Conservation (phyloP, 2,888 invertebrate species). For the Anoplius nigerrimus region DNA sequence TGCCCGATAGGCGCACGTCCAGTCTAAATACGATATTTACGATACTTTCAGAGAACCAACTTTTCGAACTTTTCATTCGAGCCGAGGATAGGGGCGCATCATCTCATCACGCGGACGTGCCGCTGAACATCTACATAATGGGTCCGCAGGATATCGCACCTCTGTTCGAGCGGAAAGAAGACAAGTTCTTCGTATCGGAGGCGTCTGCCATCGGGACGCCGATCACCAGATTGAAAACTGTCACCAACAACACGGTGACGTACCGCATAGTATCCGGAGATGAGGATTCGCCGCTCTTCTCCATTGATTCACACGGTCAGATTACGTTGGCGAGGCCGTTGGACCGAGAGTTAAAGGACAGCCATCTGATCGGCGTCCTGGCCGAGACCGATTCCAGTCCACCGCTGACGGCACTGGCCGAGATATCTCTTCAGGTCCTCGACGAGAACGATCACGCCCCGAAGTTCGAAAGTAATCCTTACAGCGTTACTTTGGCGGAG, state of each 20-base stretch:
- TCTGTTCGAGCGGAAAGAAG: constrained; percentile 83
- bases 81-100: constrained; percentile 88
- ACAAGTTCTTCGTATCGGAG: constrained; percentile 89
- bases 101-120: constrained; percentile 87
- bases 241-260: constrained; percentile 79
- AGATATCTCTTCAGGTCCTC: constrained; percentile 86
- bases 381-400: constrained; percentile 85
- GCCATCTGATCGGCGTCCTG: constrained; percentile 83
- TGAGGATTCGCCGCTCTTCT: constrained; percentile 81
- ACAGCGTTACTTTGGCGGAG: constrained; percentile 87
- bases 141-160: constrained; percentile 83
- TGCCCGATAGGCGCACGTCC: background rate
- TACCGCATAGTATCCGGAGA: constrained; percentile 80
- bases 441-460: constrained; percentile 95
- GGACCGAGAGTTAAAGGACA: constrained; percentile 84
- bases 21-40: background rate
- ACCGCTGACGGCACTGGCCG: constrained; percentile 82
- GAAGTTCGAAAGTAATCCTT: constrained; percentile 89
- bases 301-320: constrained; percentile 84
- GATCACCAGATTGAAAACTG: constrained; percentile 82
- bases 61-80: constrained; percentile 92
- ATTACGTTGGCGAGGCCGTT: constrained; percentile 84
- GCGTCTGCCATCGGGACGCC: constrained; percentile 82
- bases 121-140: constrained; percentile 88
- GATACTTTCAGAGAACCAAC: constrained; percentile 80